A percentile compares a stretch with the other conserved stretches of the same genome.
Conservation (phyloP, 2,888 invertebrate genomes). For the Drosophila aldrichi region DNA sequence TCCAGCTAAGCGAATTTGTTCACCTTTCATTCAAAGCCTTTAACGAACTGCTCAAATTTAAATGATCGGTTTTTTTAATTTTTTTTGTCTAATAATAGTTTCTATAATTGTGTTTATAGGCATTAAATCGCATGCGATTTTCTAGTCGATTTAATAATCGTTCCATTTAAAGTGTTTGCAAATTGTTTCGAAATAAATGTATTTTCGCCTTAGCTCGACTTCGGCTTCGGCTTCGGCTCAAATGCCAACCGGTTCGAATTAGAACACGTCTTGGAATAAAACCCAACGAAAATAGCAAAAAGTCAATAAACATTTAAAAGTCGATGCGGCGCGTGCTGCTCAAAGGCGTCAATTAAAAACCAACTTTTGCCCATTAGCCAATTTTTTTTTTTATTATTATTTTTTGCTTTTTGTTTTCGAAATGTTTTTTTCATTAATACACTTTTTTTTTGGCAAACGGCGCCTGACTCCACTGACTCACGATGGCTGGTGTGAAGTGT, state of each 20-base stretch:
- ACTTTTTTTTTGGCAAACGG: constrained; percentile 5
- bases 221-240: constrained; percentile 9
- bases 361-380: constrained; percentile 61
- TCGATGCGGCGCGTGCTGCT: constrained; percentile 69
- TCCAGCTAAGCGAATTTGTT: constrained; percentile 12
- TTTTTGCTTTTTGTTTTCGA: constrained; percentile 7
- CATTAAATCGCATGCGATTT: constrained; percentile 29
- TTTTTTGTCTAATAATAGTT: constrained; percentile 21
- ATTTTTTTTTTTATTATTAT: constrained; percentile 21
- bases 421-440: constrained; percentile 11
- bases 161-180: constrained; percentile 25
- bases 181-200: constrained; percentile 25
- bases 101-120: constrained; percentile 46
- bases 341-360: constrained; percentile 72
- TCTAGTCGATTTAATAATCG: constrained; percentile 31
- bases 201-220: background rate
- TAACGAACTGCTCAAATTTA: constrained; percentile 31
- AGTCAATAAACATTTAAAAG: constrained; percentile 42
- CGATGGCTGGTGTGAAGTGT: constrained; percentile 60
- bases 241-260: constrained; percentile 60
- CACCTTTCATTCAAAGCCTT: constrained; percentile 50
- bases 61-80: constrained; percentile 36
- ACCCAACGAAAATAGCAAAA: constrained; percentile 26
- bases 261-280: constrained; percentile 43
- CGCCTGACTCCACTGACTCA: constrained; percentile 56